Evolutionary conservation across 2,113 vertebrate species (phyloP), one percentile per base, ranked within the genome.

Genomic region (Scolopax mira): DNA sequence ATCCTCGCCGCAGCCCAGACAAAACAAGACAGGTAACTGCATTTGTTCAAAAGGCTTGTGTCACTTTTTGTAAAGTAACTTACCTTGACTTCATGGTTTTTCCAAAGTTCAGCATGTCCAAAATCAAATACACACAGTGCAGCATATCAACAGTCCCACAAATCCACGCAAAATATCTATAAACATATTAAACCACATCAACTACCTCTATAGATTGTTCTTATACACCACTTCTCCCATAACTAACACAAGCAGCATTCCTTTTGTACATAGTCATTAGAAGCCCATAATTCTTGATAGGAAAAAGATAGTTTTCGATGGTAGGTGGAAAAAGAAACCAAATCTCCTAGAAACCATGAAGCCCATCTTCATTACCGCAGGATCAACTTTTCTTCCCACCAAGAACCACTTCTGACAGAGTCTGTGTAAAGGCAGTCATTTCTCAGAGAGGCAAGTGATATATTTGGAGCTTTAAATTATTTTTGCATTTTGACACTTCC

Each of bases 1-100:
- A 7, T 35, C 18, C 37, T n/a, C 1, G 1, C 31, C 1, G 0
- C 3, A 57, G 22, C 37, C 52, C 37, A 21, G 17, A 7, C 19
- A 52, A 24, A 23, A 39, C 30, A 10, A 27, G 18, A 10, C 42
- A 67, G 57, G 55, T 25, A 37, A 65, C 1, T 13, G 16, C 2
- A 11, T 30, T 11, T 64, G 31, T 35, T 70, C 49, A 48, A 44
- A 35, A 3, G 10, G 30, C 37, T 42, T 16, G 37, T 0, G 1
- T 13, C 31, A 25, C 27, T 81, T 51, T 7, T 7, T 1, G 19
- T 4, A 37, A 23, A 57, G 12, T 6, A 30, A 81, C 93, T 79
- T 54, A 90, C 88, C 85, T 84, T 14, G 31, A 21, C 18, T 37
- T 7, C 19, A 7, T 0, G 1, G 0, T 51, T 78, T 78, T 48